A percentile compares a stretch with the other conserved stretches of the same genome.
phyloP scores from a whole-genome alignment of 2,888 invertebrate genomes.

The Xanthia icteritia region DNA sequence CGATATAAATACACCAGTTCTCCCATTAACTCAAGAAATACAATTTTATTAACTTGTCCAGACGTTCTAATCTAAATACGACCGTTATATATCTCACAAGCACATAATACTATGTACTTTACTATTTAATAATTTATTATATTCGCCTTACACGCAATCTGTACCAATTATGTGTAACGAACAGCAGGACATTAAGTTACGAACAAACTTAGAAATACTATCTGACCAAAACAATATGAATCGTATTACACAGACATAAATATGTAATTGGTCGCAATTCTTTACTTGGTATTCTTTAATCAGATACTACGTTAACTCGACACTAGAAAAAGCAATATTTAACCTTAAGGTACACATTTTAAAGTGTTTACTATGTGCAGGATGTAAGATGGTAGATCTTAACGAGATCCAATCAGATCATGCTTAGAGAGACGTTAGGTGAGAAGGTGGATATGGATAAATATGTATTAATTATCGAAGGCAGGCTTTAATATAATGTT shows the following conservation, averaged over 20 bases:
- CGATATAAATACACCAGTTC: slow-evolving; percentile 8
- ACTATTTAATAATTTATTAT: slow-evolving; percentile 55
- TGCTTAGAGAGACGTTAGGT: slow-evolving; percentile 49
- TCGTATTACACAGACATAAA: neutral
- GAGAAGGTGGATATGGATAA: slow-evolving; percentile 58
- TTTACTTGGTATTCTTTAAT: slow-evolving; percentile 29
- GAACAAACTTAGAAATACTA: neutral
- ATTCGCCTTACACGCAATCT: slow-evolving; percentile 56
- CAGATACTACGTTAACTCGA: slow-evolving; percentile 11
- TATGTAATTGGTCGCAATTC: neutral
- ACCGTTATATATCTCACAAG: slow-evolving; percentile 12
- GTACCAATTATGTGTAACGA: slow-evolving; percentile 55
- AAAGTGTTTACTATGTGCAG: neutral
- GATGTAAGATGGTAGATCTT: slow-evolving; percentile 35
- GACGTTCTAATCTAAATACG: slow-evolving; percentile 42
- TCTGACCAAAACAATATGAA: neutral
- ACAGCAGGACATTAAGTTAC: slow-evolving; percentile 45
- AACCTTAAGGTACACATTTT: rapidly evolving
- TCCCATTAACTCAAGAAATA: slow-evolving; percentile 27
- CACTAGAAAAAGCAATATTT: neutral
- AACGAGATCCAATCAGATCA: slow-evolving; percentile 57
- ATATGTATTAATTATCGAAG: slow-evolving; percentile 67
- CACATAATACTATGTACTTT: slow-evolving; percentile 24
- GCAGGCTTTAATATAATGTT: slow-evolving; percentile 54
- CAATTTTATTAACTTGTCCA: slow-evolving; percentile 45